Conservation (phyloP, 2,113 vertebrate genomes). For the Campylomormyrus numenius region DNA sequence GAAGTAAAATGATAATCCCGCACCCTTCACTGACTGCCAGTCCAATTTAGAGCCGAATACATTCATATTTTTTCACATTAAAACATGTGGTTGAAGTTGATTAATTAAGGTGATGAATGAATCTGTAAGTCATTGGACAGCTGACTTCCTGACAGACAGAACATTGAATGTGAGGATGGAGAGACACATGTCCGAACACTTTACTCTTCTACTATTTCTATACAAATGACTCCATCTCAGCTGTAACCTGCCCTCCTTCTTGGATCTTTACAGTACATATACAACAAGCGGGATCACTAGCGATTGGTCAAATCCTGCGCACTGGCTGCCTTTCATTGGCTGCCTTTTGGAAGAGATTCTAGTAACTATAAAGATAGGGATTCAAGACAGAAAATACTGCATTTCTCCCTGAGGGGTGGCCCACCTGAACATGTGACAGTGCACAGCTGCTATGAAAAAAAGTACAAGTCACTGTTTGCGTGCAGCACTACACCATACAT, state of each 20-base stretch:
- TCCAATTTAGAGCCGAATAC: not conserved
- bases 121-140: not conserved
- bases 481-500: too few relatives aligned
- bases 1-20: not conserved
- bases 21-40: not conserved
- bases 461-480: not conserved
- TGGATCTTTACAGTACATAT: not conserved
- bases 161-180: not conserved
- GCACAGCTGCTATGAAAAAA: not conserved
- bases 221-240: not conserved
- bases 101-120: not conserved
- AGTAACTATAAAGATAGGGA: not conserved
- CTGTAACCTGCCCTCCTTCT: not conserved
- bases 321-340: not conserved
- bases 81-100: not conserved
- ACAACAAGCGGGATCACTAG: not conserved
- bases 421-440: not conserved
- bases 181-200: not conserved
- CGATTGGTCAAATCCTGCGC: not conserved
- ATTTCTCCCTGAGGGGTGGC: not conserved
- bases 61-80: not conserved
- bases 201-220: not conserved
- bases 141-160: not conserved
- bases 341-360: not conserved
- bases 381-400: not conserved